These are phyloP conservation scores for Poicephalus meyeri DNA, from an alignment of 2,113 vertebrate species.

Conservation along the genomic window DNA sequence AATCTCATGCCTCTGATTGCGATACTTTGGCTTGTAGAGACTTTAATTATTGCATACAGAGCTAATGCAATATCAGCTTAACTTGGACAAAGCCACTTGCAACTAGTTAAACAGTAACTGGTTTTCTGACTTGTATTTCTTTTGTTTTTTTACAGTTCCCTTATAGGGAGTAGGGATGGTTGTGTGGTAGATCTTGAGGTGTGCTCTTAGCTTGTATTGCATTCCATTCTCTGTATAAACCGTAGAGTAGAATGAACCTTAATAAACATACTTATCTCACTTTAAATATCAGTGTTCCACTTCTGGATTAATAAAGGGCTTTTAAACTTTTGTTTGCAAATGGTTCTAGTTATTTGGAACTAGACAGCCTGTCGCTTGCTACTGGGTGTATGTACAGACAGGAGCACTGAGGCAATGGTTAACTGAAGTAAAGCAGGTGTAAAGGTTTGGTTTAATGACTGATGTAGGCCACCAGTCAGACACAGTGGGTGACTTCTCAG, in stretches of 20 bases:
- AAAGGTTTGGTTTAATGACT: background rate
- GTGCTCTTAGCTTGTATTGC: slow-evolving; percentile 69
- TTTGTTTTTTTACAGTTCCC: slow-evolving; percentile 48
- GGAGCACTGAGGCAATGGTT: background rate
- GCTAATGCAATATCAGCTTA: slow-evolving; percentile 48
- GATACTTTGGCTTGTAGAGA: slow-evolving; percentile 52
- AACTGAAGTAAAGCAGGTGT: background rate
- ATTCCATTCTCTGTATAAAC: slow-evolving; percentile 72
- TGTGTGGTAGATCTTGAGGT: slow-evolving; percentile 62
- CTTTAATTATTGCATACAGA: slow-evolving; percentile 50
- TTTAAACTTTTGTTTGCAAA: slow-evolving; percentile 29
- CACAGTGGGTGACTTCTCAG: background rate
- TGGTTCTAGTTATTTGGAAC: slow-evolving; percentile 26
- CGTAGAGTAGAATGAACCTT: slow-evolving; percentile 60
- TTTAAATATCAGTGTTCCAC: slow-evolving; percentile 63
- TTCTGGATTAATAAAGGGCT: slow-evolving; percentile 64
- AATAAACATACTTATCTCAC: slow-evolving; percentile 70
- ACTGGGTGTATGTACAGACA: background rate
- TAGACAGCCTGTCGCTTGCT: background rate
- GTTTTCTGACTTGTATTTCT: slow-evolving; percentile 13
- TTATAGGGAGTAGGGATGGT: slow-evolving; percentile 65
- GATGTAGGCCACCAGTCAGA: background rate
- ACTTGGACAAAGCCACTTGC: slow-evolving; percentile 66
- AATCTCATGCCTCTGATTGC: background rate
- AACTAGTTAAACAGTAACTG: slow-evolving; percentile 60